A percentile compares a stretch with the other conserved stretches of the same genome.
phyloP scores from a whole-genome alignment of 2,888 invertebrate species.

The Chymomyza amoena region DNA sequence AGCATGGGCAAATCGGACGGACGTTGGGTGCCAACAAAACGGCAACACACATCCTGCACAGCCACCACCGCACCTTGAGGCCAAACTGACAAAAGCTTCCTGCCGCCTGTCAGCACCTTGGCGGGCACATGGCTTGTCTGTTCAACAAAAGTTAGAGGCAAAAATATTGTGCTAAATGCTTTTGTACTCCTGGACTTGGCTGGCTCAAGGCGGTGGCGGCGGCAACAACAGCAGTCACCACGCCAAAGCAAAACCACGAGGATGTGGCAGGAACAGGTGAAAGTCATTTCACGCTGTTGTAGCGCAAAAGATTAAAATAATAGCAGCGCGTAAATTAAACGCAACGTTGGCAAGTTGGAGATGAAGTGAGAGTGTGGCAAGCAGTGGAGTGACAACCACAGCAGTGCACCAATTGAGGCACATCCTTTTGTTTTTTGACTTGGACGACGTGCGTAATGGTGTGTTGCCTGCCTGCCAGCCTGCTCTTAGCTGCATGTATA shows the following conservation, averaged over 20 bases:
- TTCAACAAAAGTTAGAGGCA: slow-evolving; percentile 16
- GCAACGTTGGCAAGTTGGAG: slow-evolving; percentile 24
- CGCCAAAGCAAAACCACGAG: slow-evolving; percentile 1
- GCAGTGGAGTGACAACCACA: slow-evolving; percentile 55
- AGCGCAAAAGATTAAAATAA: slow-evolving; percentile 75
- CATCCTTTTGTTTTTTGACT: slow-evolving; percentile 47
- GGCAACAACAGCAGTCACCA: no score
- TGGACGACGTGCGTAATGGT: slow-evolving; percentile 8
- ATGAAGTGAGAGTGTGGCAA: neutral
- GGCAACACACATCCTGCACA: slow-evolving; percentile 20
- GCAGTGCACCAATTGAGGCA: slow-evolving; percentile 29
- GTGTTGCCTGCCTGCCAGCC: slow-evolving; percentile 24
- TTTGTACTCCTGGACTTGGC: slow-evolving; percentile 43
- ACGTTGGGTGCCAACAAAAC: slow-evolving; percentile 2
- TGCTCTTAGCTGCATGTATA: slow-evolving; percentile 27
- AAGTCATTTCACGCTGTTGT: slow-evolving; percentile 74
- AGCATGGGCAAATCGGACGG: neutral
- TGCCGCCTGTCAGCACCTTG: slow-evolving; percentile 43
- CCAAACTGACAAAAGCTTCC: slow-evolving; percentile 50
- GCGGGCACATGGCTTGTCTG: neutral
- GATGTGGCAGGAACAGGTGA: slow-evolving; percentile 54
- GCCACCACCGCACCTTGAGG: slow-evolving; percentile 32
- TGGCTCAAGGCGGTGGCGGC: slow-evolving; percentile 27
- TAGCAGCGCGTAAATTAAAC: slow-evolving; percentile 74
- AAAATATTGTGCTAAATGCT: slow-evolving; percentile 61